A percentile compares a stretch with the other conserved stretches of the same genome.
phyloP scores from a whole-genome alignment of 92 coral and sea anemone species.

The Epizoanthus ramosus region DNA sequence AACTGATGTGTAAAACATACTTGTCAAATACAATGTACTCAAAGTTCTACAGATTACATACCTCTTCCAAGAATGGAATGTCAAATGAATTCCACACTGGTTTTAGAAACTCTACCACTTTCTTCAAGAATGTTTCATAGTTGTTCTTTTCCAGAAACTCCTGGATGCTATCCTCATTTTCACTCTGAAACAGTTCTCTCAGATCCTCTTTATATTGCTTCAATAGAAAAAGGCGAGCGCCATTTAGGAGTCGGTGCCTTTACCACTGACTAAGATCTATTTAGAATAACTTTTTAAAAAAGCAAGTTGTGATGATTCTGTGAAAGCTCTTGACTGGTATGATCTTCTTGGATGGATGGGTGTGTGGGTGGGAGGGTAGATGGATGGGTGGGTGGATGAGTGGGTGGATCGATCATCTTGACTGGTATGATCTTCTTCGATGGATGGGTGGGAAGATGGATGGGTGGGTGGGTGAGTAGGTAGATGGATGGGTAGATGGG shows the following conservation, averaged over 20 bases:
- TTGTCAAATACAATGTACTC: neutral
- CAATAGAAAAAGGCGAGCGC: neutral
- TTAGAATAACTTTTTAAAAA: neutral
- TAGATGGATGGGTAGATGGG: too few relatives aligned
- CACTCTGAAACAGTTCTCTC: slow-evolving; percentile 63
- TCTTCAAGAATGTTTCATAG: slow-evolving; percentile 56
- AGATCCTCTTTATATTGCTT: slow-evolving; percentile 74
- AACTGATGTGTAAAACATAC: too few relatives aligned
- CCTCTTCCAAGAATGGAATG: slow-evolving; percentile 72
- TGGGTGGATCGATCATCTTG: too few relatives aligned
- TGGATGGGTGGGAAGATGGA: too few relatives aligned
- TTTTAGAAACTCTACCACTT: slow-evolving; percentile 54
- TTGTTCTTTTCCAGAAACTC: slow-evolving; percentile 49
- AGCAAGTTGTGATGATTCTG: too few relatives aligned
- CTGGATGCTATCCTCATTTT: slow-evolving; percentile 51
- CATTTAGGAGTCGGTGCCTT: neutral
- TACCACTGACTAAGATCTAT: neutral
- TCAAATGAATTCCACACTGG: slow-evolving; percentile 76
- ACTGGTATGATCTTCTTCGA: too few relatives aligned
- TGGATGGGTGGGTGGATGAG: too few relatives aligned
- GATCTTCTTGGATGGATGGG: too few relatives aligned
- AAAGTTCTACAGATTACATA: neutral
- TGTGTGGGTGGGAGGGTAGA: too few relatives aligned
- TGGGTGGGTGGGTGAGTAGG: too few relatives aligned
- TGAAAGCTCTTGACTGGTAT: too few relatives aligned